Evolutionary conservation across 2,113 vertebrate genomes (phyloP).

Genomic region (Phyllopteryx taeniolatus): DNA sequence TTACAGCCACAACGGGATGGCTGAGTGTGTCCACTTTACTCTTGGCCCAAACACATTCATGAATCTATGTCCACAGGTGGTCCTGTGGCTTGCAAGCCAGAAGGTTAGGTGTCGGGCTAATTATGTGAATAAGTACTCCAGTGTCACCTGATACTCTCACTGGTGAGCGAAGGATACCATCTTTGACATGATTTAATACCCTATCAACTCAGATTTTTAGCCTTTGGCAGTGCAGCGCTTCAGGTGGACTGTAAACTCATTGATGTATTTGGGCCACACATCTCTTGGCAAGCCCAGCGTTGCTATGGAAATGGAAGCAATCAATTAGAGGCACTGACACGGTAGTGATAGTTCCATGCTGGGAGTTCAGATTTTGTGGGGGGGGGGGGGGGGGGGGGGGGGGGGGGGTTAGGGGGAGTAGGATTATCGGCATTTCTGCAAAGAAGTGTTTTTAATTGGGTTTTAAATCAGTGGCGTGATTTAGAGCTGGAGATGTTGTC

Average conservation of each 20-base stretch:
- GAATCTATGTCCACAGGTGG: not conserved
- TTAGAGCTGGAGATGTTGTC: not conserved
- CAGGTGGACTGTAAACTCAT: not conserved
- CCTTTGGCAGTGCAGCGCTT: not conserved
- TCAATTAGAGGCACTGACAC: not conserved
- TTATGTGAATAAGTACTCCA: not conserved
- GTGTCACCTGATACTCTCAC: not conserved
- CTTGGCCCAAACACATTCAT: not conserved
- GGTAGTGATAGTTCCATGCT: not conserved
- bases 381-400: not conserved
- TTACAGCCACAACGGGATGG: conserved; percentile 1
- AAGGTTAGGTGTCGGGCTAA: not conserved
- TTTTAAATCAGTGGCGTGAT: not conserved
- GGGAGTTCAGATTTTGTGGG: not conserved
- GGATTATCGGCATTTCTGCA: not conserved
- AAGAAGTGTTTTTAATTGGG: not conserved
- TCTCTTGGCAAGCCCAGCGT: not conserved
- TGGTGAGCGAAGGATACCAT: not conserved
- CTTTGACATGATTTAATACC: not conserved
- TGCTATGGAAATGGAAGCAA: not conserved
- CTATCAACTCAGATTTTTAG: not conserved
- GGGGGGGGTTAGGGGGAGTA: not conserved
- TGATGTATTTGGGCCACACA: not conserved
- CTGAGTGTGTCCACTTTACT: not conserved
- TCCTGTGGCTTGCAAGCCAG: not conserved